Evolutionary conservation across 1,140 invertebrate species (phyloP).

Genomic region (Ganaspis sp.): DNA sequence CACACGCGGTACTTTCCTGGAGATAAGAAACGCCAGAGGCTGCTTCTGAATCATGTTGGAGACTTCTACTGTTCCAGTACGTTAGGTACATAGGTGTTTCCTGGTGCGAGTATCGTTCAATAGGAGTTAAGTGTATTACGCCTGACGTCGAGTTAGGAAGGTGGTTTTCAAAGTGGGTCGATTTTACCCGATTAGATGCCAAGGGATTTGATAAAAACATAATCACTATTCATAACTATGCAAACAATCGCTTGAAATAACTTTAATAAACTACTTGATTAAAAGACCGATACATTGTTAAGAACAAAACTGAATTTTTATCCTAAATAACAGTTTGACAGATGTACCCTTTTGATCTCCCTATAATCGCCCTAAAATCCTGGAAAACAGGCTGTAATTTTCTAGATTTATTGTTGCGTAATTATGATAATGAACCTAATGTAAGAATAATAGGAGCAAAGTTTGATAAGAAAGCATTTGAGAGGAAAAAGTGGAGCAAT

Average conservation of each 20-base stretch:
- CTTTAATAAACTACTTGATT: neutral
- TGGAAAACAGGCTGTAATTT: neutral
- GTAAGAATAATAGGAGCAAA: neutral
- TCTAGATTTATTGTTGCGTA: neutral
- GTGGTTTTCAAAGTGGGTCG: neutral
- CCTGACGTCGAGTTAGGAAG: neutral
- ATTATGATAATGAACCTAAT: constrained; percentile 19
- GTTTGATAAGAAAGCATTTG: neutral
- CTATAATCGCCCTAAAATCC: neutral
- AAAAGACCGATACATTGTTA: constrained; percentile 3
- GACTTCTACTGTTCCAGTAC: constrained; percentile 30
- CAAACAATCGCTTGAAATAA: no score
- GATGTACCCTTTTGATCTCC: constrained; percentile 2
- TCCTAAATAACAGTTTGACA: neutral
- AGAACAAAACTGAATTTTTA: neutral
- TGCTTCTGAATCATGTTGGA: constrained; percentile 43
- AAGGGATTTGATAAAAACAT: neutral
- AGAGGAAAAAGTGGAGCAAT: neutral
- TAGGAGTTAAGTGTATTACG: neutral
- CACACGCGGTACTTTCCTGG: constrained; percentile 55
- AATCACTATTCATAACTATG: neutral
- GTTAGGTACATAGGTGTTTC: constrained; percentile 32
- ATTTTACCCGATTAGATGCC: neutral
- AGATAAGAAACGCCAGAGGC: constrained; percentile 51
- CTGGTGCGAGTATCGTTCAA: no score